A percentile compares a stretch with the other conserved stretches of the same genome.
These are phyloP conservation scores for Drosophila eugracilis DNA, from an alignment of 1,140 invertebrate species.

Conservation along the genomic window DNA sequence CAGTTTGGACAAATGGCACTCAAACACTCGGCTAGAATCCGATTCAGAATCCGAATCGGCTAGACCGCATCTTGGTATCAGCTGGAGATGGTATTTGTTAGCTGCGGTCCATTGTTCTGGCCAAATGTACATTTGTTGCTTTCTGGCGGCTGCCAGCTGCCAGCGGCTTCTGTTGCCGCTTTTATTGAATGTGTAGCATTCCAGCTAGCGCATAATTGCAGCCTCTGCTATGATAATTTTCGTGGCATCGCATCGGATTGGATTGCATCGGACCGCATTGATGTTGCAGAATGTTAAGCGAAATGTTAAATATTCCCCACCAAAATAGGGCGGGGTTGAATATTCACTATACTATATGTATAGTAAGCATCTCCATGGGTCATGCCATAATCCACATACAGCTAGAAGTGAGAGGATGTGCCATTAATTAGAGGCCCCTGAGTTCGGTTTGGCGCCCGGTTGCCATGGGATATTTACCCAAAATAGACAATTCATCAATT, in stretches of 20 bases:
- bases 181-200: slow-evolving; percentile 64
- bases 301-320: slow-evolving; percentile 45
- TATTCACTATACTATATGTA: neutral
- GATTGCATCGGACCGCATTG: slow-evolving; percentile 45
- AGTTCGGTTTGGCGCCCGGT: slow-evolving; percentile 39
- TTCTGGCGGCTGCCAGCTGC: slow-evolving; percentile 37
- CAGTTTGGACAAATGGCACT: slow-evolving; percentile 72
- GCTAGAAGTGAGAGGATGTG: neutral
- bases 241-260: slow-evolving; percentile 30
- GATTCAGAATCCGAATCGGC: slow-evolving; percentile 16
- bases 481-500: slow-evolving; percentile 81
- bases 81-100: slow-evolving; percentile 3
- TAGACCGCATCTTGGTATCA: slow-evolving; percentile 43
- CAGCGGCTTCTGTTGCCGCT: slow-evolving; percentile 59
- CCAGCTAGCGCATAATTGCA: slow-evolving; percentile 65
- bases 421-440: slow-evolving; percentile 37
- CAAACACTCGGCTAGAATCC: slow-evolving; percentile 20
- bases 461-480: slow-evolving; percentile 48
- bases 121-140: slow-evolving; percentile 44
- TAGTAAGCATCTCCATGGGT: slow-evolving; percentile 15
- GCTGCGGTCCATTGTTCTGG: slow-evolving; percentile 56
- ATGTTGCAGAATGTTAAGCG: slow-evolving; percentile 55
- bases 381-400: neutral
- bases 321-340: slow-evolving; percentile 3
- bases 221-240: slow-evolving; percentile 75